These are phyloP conservation scores for Numenius phaeopus DNA, from an alignment of 2,797 vertebrate species.

Conservation along the genomic window DNA sequence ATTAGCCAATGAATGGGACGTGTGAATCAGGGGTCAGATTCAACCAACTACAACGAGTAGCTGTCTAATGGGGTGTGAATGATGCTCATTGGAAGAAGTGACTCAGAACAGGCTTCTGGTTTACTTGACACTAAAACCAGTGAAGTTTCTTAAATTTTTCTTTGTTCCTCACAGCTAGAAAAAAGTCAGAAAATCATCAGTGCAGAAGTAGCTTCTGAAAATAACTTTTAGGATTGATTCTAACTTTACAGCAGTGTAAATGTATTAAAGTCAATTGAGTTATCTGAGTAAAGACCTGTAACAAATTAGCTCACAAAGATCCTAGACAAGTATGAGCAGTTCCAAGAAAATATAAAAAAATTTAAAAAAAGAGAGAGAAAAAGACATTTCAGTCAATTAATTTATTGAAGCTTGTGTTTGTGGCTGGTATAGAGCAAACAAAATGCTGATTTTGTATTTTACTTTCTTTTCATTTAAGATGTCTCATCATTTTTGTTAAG, in stretches of 20 bases:
- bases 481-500: neutral
- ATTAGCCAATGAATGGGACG: neutral
- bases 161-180: neutral
- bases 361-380: neutral
- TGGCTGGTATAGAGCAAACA: neutral
- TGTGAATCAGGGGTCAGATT: neutral
- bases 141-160: neutral
- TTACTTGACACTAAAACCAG: neutral
- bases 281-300: neutral
- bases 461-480: neutral
- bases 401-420: neutral
- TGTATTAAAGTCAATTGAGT: neutral
- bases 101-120: neutral
- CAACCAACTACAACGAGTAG: neutral
- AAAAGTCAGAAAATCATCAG: neutral
- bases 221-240: neutral
- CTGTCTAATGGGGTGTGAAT: neutral
- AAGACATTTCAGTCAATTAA: neutral
- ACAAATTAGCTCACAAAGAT: neutral
- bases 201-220: neutral
- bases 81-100: neutral
- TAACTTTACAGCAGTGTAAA: neutral
- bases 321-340: neutral
- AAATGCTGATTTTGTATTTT: neutral
- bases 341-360: neutral